Conservation (phyloP, 2,888 invertebrate species). For the Melinaea menophilus region DNA sequence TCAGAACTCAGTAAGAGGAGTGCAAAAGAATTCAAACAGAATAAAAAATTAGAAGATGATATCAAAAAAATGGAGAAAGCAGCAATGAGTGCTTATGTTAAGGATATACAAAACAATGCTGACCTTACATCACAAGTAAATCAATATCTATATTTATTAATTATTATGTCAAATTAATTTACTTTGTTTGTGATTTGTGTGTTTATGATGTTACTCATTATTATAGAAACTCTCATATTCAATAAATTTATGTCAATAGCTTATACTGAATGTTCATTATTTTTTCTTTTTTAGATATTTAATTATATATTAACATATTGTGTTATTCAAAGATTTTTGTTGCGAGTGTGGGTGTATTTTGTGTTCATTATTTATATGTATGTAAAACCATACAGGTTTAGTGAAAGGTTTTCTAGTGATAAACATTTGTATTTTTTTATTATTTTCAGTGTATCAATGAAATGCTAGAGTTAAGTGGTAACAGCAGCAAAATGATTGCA, state of each 20-base stretch:
- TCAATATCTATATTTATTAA: neutral
- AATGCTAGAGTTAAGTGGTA: constrained; percentile 52
- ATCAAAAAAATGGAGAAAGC: constrained; percentile 94
- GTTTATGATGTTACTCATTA: no score
- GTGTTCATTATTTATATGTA: no score
- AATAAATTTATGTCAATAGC: no score
- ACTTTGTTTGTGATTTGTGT: no score
- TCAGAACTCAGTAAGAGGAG: constrained; percentile 91
- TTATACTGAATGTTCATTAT: no score
- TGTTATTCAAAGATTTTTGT: no score
- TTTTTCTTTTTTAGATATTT: no score
- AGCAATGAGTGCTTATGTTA: constrained; percentile 91
- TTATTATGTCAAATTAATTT: neutral
- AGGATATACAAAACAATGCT: constrained; percentile 86
- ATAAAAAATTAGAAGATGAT: constrained; percentile 86
- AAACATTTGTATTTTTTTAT: constrained; percentile 32
- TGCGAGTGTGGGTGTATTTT: no score
- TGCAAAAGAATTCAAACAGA: constrained; percentile 86
- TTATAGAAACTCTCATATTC: no score
- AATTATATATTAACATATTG: no score
- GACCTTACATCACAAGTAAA: constrained; percentile 79
- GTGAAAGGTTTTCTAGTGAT: neutral
- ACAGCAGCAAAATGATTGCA: constrained; percentile 39
- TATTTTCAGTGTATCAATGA: constrained; percentile 60
- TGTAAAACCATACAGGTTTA: neutral